Evolutionary conservation across 2,113 vertebrate genomes (phyloP), one percentile per base, ranked within the genome.

Genomic region (Nesoenas mayeri): DNA sequence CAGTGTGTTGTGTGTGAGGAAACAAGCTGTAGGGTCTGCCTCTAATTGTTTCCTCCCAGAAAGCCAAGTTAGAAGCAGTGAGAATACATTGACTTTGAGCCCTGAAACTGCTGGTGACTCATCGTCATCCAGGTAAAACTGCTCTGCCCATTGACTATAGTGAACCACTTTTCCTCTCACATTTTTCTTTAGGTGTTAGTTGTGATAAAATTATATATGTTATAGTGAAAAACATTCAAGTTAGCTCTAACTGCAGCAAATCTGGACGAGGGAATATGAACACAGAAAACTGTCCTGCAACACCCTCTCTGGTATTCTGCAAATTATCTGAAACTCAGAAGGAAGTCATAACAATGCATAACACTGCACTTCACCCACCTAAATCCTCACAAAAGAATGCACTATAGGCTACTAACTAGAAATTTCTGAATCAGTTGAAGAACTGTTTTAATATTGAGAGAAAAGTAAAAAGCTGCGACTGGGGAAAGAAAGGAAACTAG

Each of bases 301-400:
- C 16, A 65, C 7, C 4, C 20, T 28, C 21, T 65, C 44, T 32
- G 11, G 6, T 18, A 85, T 62, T 0, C 0, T 53, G 11, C 8
- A 85, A 85, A 72, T 69, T 61, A 53, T 48, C 64, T 57, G 47
- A 91, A 84, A 84, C 28, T 83, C 64, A 58, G 31, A 62, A 83
- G 16, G 2, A 57, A 19, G 36, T 86, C 40, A 7, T 57, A 75
- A 34, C 54, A 42, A 14, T 19, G 11, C 48, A 38, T 38, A 38
- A 38, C 38, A 15, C 15, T 67, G 10, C 53, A 14, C 15, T 56
- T 5, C 47, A 72, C 13, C 14, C 17, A 60, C 7, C 22, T 42
- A 70, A 72, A 77, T 31, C 0, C 2, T 29, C 11, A n/a, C 54
- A n/a, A 50, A 19, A 38, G 16, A 79, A 61, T 42, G 8, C 12